Percentiles rank a stretch among this genome's conserved stretches.
Conservation (phyloP, 2,888 invertebrate species). For the Eupithecia vulgata region DNA sequence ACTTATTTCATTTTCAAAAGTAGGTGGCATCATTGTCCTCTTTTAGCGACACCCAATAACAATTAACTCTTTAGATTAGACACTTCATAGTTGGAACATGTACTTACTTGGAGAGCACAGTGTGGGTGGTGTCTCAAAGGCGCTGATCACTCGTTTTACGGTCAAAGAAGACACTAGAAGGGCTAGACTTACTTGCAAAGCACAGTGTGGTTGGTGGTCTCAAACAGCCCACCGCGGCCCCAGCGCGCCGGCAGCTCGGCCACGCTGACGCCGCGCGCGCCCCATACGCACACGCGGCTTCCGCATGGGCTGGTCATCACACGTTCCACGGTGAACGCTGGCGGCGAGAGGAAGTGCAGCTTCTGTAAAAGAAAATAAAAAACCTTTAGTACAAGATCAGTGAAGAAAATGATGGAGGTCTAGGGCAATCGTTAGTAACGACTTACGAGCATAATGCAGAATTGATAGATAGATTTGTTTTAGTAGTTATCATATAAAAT, state of each 20-base stretch:
- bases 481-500: too few species aligned
- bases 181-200: constrained; percentile 87
- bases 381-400: background rate
- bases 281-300: constrained; percentile 87
- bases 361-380: constrained; percentile 78
- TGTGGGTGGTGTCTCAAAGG: constrained; percentile 87
- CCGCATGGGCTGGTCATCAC: constrained; percentile 87
- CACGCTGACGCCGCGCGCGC: constrained; percentile 87
- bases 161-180: background rate
- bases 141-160: constrained; percentile 58
- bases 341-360: constrained; percentile 87
- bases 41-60: background rate
- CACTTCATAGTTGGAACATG: constrained; percentile 60
- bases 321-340: constrained; percentile 87
- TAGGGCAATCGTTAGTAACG: background rate
- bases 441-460: background rate
- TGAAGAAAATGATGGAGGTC: background rate
- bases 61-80: background rate
- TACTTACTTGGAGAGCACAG: constrained; percentile 80
- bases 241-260: constrained; percentile 89
- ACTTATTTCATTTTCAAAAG: too few species aligned
- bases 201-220: constrained; percentile 87
- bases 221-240: constrained; percentile 87
- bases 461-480: too few species aligned
- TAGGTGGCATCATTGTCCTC: background rate